A percentile compares a stretch with the other conserved stretches of the same genome.
phyloP scores from a whole-genome alignment of 1,140 invertebrate genomes.

The Cyclina sinensis region DNA sequence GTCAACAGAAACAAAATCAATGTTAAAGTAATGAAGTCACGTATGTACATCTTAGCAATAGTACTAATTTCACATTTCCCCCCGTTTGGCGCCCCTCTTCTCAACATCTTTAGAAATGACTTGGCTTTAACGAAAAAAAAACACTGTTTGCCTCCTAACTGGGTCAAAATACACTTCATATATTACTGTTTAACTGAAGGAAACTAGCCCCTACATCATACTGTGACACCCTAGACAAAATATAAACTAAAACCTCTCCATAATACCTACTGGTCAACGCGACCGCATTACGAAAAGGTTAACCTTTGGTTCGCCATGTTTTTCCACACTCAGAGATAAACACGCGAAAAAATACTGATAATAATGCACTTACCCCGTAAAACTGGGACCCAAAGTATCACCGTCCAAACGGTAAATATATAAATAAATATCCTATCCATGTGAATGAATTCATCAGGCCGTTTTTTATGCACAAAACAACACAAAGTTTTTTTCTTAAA shows the following conservation, averaged over 20 bases:
- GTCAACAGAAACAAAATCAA: too few species aligned
- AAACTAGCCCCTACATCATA: neutral
- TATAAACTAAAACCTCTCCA: neutral
- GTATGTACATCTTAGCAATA: too few species aligned
- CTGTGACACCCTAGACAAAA: neutral
- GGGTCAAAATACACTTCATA: neutral
- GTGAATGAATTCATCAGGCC: conserved; percentile 51
- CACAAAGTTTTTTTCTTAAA: conserved; percentile 54
- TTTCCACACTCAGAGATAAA: conserved; percentile 9
- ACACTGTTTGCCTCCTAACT: neutral
- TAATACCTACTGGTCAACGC: conserved; percentile 17
- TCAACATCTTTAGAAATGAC: conserved; percentile 25
- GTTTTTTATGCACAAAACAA: conserved; percentile 56
- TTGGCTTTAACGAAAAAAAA: conserved; percentile 34
- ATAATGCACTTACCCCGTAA: conserved; percentile 26
- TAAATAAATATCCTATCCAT: conserved; percentile 55
- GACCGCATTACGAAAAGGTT: conserved; percentile 44
- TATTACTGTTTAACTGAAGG: neutral
- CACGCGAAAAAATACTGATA: conserved; percentile 12
- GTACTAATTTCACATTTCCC: neutral
- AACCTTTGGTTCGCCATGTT: conserved; percentile 53
- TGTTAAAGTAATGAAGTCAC: too few species aligned
- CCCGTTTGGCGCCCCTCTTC: neutral
- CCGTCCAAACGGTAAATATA: conserved; percentile 54
- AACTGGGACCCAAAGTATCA: conserved; percentile 34